phyloP scores from a whole-genome alignment of 1,140 invertebrate genomes.

The Sitobion miscanthi region DNA sequence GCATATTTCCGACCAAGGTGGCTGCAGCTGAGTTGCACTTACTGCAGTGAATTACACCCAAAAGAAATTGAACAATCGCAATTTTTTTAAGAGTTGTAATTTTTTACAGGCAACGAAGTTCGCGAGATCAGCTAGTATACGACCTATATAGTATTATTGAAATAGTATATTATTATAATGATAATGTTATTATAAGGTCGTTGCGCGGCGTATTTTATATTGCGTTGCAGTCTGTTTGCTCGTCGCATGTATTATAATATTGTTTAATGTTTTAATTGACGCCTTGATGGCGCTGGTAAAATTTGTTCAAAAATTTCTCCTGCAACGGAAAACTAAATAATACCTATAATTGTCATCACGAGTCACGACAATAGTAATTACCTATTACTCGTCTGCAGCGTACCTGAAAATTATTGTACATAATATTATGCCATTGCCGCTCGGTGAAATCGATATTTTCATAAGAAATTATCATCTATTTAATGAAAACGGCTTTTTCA shows the following conservation, averaged over 20 bases:
- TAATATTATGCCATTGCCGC: not conserved
- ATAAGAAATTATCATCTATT: not conserved
- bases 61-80: too few species aligned
- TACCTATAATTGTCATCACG: not conserved
- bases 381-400: not conserved
- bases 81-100: too few species aligned
- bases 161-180: not conserved
- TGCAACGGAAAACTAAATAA: not conserved
- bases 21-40: too few species aligned
- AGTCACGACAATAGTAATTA: not conserved
- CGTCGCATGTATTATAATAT: not conserved
- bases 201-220: not conserved
- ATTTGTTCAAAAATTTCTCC: not conserved
- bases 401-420: not conserved
- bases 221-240: not conserved
- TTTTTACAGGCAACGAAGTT: too few species aligned
- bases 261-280: not conserved
- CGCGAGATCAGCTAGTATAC: too few species aligned
- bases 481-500: not conserved
- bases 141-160: not conserved
- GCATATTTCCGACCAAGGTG: too few species aligned
- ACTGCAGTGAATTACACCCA: too few species aligned
- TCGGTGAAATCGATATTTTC: not conserved
- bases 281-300: not conserved
- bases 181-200: not conserved